Evolutionary conservation across 2,888 invertebrate genomes (phyloP), one percentile per base, ranked within the genome.

Genomic region (Apeira syringaria): DNA sequence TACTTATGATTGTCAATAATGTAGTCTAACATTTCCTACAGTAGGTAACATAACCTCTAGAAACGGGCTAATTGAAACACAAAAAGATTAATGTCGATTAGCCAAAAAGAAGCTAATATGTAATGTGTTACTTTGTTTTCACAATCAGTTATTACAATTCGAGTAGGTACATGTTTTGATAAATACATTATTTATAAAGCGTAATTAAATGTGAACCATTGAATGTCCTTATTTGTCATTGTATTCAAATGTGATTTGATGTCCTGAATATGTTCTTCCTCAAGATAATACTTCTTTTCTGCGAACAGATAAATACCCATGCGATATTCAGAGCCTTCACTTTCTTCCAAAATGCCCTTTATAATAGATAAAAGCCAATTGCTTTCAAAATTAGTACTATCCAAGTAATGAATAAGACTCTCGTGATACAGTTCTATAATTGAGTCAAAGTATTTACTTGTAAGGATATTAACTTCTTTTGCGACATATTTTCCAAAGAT

Each of bases 361-460:
- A 40, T 32, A 1, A 40, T 17, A 6, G 40, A 32, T 1, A 11
- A 22, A 3, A 37, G n/a, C 5, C 22, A 29, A n/a, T 30, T n/a
- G 15, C 37, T 37, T 12, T 29, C 15, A 10, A 37, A 0, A 15
- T 22, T 15, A 28, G 12, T 13, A 7, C 1, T 8, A 7, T 22
- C 0, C 1, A 78, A 46, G 47, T 68, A 75, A 1, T 28, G 12
- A 1, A 18, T 27, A 3, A 80, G 39, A 1, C 49, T 48, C 0
- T 15, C 9, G 1, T 49, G 49, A 33, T 77, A 80, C 2, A 78
- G 25, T 10, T 71, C 64, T 17, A 59, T 47, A 5, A 80, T 50
- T 0, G 78, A 71, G 20, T 64, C 54, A 25, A 74, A 80, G 40
- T 71, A 77, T 40, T 59, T 59, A 3, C 8, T 28, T 0, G 41